Evolutionary conservation across 2,888 invertebrate species (phyloP), one percentile per base, ranked within the genome.

Genomic region (Orthosia incerta): DNA sequence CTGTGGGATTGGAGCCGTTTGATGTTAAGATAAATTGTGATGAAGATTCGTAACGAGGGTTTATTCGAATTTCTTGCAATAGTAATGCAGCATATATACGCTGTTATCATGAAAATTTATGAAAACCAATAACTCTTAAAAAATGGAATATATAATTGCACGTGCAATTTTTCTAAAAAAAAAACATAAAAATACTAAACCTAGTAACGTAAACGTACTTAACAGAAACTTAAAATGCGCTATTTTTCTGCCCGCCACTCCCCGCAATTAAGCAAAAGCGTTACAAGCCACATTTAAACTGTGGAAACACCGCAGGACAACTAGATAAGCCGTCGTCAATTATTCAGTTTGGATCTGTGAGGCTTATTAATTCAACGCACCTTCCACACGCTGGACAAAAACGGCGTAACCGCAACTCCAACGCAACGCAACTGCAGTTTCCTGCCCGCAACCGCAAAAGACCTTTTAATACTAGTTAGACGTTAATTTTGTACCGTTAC

Each of bases 391-490:
- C 88, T 86, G 74, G 68, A 89, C 89, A 94, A 93, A 94, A 95
- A 94, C 94, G 91, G 68, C 71, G 79, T 77, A 84, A 95, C 95
- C 95, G 60, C 60, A 60, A 60, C 60, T 9, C 87, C 95, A 93
- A 89, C 88, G 88, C 95, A 93, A 89, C 88, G 87, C 91, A 90
- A 92, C 89, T 92, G 90, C 88, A 89, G 93, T 92, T 95, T 95
- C 95, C 95, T 94, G 94, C 88, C 89, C 89, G 74, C 87, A 88
- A 94, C 95, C 95, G 87, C 96, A 94, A 95, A 95, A 91, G 91
- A 92, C 92, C 93, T 94, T 93, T 95, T 93, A 93, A 93, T 94
- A 91, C 88, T 87, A 84, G 91, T 94, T 89, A 87, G 80, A 91
- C 92, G 91, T 90, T 93, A 93, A 94, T 94, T 90, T 89, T 88